A percentile compares a stretch with the other conserved stretches of the same genome.
These are phyloP conservation scores for Orchestia grillus DNA, from an alignment of 1,140 invertebrate genomes.

Conservation along the genomic window DNA sequence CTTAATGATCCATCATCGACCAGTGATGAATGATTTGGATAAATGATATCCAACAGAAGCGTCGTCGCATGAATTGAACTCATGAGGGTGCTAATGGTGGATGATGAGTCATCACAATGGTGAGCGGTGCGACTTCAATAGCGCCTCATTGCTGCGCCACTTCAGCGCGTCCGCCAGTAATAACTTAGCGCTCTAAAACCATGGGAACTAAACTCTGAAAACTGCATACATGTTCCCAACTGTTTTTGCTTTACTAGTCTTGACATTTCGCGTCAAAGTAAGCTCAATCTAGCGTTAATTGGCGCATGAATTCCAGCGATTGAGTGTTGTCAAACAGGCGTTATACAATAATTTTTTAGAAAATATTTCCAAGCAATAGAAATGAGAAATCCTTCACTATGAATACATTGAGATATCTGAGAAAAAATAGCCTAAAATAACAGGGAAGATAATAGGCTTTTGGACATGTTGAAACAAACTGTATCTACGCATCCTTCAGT, in stretches of 20 bases:
- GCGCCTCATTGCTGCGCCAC: not conserved
- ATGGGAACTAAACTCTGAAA: not conserved
- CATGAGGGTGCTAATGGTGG: conserved; percentile 45
- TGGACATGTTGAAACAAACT: not conserved
- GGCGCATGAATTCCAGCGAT: not conserved
- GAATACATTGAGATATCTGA: not conserved
- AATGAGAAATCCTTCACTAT: not conserved
- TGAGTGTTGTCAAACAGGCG: not conserved
- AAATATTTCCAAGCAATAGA: not conserved
- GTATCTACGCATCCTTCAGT: no score
- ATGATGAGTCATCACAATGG: conserved; percentile 37
- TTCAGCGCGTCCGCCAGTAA: not conserved
- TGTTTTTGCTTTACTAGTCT: not conserved
- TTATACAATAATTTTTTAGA: not conserved
- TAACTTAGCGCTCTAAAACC: not conserved
- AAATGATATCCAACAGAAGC: not conserved
- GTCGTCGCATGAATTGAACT: conserved; percentile 49
- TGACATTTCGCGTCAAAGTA: not conserved
- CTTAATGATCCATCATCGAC: conserved; percentile 23
- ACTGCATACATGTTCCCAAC: not conserved
- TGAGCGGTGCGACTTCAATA: not conserved
- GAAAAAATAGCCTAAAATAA: not conserved
- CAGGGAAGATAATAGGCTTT: not conserved
- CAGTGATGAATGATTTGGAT: conserved; percentile 25
- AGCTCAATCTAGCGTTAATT: not conserved